Base-by-base conservation (phyloP, 2,888 invertebrate genomes). In the Tachina lurida region DNA sequence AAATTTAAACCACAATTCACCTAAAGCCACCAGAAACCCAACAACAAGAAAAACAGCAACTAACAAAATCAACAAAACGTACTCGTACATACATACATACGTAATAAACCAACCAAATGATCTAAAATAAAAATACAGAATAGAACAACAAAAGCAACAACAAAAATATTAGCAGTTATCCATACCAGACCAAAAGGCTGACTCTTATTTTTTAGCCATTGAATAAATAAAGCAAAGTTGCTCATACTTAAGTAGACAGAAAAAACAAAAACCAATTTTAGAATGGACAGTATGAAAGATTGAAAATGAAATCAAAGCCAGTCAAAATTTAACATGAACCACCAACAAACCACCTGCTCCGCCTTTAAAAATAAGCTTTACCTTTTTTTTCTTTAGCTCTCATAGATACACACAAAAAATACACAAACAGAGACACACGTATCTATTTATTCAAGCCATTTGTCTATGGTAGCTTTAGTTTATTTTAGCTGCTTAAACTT, bases 1-100 rank as follows among this genome's bases (percentile, higher is more conserved):
- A 88, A 88, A 87, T 87, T 74, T 79, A 83, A 87, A 87, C 88
- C 88, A 84, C 87, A 88, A 86, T 87, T 85, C 85, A 84, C 76
- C 86, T 81, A 83, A 78, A 86, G 84, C 79, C 76, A 81, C 62
- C 74, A 78, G 13, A 39, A 76, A 65, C 54, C 12, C 52, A 43
- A 19, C 60, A 52, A 56, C 60, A 67, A 67, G 13, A 58, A 74
- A 15, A 85, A 73, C 62, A 31, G 4, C 31, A 71, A 68, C 39
- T n/a, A 63, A 49, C 45, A 82, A 75, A 74, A 77, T 65, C 82
- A 79, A 74, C 78, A 82, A 77, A 67, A 65, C 60, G 74, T 75
- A 47, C 15, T 12, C 15, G 8, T n/a, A 52, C n/a, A 52, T 52
- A 52, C 52, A 31, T 31, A 3, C 7, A 3, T 52, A 67, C 43